Conservation (phyloP, 2,113 vertebrate species). For the Pycnonotus jocosus region DNA sequence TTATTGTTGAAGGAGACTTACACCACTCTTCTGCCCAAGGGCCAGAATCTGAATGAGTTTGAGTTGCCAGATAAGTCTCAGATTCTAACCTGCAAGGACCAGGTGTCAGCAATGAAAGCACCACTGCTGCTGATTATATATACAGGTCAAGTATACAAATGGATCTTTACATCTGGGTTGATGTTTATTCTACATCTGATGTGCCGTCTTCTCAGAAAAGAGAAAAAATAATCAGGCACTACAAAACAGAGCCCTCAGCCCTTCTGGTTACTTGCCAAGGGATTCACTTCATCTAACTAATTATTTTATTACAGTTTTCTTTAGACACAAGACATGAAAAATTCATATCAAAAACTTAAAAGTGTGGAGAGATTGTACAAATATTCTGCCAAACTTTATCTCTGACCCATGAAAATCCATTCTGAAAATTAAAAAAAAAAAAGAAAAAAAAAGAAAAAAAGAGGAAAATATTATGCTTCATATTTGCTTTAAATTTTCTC, state of each 20-base stretch:
- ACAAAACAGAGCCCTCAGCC: not conserved
- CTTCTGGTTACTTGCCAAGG: not conserved
- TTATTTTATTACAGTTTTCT: not conserved
- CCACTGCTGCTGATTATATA: not conserved
- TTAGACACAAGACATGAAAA: not conserved
- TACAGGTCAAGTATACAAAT: not conserved
- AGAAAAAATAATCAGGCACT: not conserved
- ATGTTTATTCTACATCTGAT: not conserved
- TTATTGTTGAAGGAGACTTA: not conserved
- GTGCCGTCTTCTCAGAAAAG: not conserved
- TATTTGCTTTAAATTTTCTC: not conserved
- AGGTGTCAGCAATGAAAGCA: not conserved
- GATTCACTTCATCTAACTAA: not conserved
- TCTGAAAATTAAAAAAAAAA: not conserved
- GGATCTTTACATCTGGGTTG: not conserved
- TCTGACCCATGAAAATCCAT: not conserved
- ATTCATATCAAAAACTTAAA: not conserved
- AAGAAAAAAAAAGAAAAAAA: too few relatives aligned
- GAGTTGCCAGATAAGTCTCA: not conserved
- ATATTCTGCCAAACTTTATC: not conserved
- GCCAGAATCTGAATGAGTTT: too few relatives aligned
- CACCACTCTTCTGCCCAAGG: not conserved
- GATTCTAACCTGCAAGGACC: not conserved
- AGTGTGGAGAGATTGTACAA: not conserved
- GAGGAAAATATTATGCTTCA: not conserved